Base-by-base conservation (phyloP, 2,888 invertebrate species). In the Nemotelus nigrinus region DNA sequence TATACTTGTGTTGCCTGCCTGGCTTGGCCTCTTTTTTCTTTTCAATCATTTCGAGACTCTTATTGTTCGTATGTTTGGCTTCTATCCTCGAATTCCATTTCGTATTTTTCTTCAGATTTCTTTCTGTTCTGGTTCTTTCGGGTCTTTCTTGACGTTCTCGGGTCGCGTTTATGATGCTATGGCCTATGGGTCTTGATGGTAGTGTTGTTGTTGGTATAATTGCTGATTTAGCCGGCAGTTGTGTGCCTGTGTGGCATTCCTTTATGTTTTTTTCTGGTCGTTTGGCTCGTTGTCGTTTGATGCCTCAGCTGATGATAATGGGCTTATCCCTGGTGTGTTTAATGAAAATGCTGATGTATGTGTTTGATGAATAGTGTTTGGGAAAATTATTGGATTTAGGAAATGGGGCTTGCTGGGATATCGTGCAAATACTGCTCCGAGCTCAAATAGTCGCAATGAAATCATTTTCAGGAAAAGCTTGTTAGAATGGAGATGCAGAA, bases 261-360 rank as follows among this genome's bases (percentile, higher is more conserved):
- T 8, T 41, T 58, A 45, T 47, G 10, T 43, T n/a, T 60, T 57
- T 72, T 74, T 47, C 50, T 74, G 63, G 47, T 60, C 41, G 25
- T 44, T 58, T 60, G 58, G n/a, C 6, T 25, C 25, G 25, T 25
- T 25, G 25, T 25, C 25, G 25, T 25, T 25, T 55, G 53, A 70
- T 70, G 43, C 43, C 53, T 53, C 70, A 70, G 53, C 70, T 70
- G 70, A 70, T 70, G 70, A 70, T 43, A 70, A 70, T 70, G 53
- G 60, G 70, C 50, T 70, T 53, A 70, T 70, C 70, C 70, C 70
- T 70, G 4, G 70, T 70, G 70, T 53, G 70, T 70, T 70, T 74
- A 63, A 60, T 74, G 48, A 60, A 74, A 74, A 74, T 74, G 74
- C 74, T 74, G 74, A 74, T 74, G 74, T 63, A 74, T 63, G 39